A percentile compares a stretch with the other conserved stretches of the same genome.
phyloP scores from a whole-genome alignment of 2,797 vertebrate genomes.

The Phalloptychus januarius region DNA sequence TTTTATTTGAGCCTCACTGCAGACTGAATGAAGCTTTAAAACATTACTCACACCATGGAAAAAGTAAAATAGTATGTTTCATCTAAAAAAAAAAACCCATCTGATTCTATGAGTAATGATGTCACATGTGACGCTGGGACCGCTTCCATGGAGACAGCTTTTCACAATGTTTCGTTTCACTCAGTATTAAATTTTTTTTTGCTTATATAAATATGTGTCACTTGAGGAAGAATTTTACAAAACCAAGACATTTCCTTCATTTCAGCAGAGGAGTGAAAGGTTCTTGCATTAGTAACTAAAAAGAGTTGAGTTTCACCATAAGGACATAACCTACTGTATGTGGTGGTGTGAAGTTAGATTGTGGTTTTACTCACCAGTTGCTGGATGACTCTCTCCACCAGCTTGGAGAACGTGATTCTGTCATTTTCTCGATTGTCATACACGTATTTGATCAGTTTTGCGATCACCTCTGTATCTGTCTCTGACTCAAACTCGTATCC shows the following conservation, averaged over 20 bases:
- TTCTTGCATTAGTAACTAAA: background rate
- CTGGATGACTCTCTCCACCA: constrained; percentile 93
- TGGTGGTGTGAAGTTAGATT: background rate
- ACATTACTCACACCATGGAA: constrained; percentile 35
- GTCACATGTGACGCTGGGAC: constrained; percentile 39
- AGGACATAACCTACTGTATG: background rate
- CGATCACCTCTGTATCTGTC: constrained; percentile 96
- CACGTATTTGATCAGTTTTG: constrained; percentile 95
- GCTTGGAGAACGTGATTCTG: constrained; percentile 86
- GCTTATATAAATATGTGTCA: background rate
- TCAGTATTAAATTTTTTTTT: constrained; percentile 10
- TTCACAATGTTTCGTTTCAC: constrained; percentile 31
- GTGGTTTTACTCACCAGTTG: constrained; percentile 85
- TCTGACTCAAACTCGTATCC: constrained; percentile 97
- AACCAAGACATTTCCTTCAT: background rate
- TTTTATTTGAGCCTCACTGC: constrained; percentile 14
- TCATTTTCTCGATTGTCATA: constrained; percentile 92
- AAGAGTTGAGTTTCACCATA: background rate
- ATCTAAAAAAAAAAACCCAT: background rate
- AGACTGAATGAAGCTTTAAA: constrained; percentile 25
- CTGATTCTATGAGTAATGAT: constrained; percentile 37
- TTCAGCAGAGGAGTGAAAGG: background rate
- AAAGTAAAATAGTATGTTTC: constrained; percentile 30
- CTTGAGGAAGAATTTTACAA: constrained; percentile 34
- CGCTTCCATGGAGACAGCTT: constrained; percentile 54